Evolutionary conservation across 2,797 vertebrate species (phyloP), one percentile per base, ranked within the genome.

Genomic region (Leuciscus waleckii): DNA sequence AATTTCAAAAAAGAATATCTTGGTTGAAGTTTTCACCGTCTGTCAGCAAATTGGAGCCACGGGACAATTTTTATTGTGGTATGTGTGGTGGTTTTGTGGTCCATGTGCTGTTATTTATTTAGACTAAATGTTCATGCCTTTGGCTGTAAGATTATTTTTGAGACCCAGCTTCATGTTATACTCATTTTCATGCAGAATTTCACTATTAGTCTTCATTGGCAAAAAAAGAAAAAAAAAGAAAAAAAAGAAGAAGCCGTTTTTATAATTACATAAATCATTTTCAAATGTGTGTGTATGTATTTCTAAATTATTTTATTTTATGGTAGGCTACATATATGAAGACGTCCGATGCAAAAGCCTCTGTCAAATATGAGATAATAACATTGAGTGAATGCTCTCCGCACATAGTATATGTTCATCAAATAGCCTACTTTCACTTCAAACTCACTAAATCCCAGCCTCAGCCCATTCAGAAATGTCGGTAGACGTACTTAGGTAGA

Each of bases 21-120:
- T 92, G 93, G 91, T 92, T 94, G 92, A 94, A 93, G 94, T 94
- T 94, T 94, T 91, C 87, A 91, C 89, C 86, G 82, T 94, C 94
- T 95, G 94, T 94, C 94, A 93, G 92, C 92, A 91, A 93, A 92
- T 94, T 93, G 94, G 93, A 95, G 93, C 92, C 92, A 93, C 89
- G 87, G 89, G 93, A 93, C 92, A 93, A 93, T 95, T 95, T 95
- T 91, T 93, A 93, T 93, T 95, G 94, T 93, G 93, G 93, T 88
- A 83, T 84, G 21, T 92, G 93, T 92, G 95, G 95, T 95, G 95
- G 95, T 95, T 95, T 95, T 95, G 93, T 94, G 93, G 94, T 91
- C 91, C 92, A 93, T 91, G 91, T 91, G 91, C 91, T 93, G 92
- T 94, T 91, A 93, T 95, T 95, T 93, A 93, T 95, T 88, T 92